These are phyloP conservation scores for Drosophila aff. DNA, from an alignment of 1,140 invertebrate genomes.

Conservation along the genomic window DNA sequence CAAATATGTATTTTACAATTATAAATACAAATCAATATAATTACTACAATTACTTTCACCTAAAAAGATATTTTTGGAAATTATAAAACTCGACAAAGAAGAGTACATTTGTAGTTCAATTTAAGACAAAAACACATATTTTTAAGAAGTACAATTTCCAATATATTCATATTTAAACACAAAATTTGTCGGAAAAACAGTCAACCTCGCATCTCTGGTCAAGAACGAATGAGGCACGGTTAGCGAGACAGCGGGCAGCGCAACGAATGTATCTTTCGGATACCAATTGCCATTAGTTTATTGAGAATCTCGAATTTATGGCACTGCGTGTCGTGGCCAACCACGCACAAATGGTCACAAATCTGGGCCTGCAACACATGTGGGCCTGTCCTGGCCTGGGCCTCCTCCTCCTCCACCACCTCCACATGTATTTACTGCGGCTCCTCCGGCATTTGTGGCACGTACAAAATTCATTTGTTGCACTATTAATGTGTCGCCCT, in stretches of 20 bases:
- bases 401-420: not conserved
- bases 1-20: not conserved
- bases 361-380: conserved; percentile 68
- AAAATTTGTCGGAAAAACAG: not conserved
- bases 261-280: conserved; percentile 71
- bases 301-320: conserved; percentile 80
- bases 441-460: conserved; percentile 73
- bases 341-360: conserved; percentile 80
- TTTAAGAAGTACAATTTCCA: no score
- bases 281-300: conserved; percentile 84
- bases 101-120: no score
- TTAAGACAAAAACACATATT: no score
- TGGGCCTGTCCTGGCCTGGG: conserved; percentile 22
- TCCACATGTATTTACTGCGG: conserved; percentile 1
- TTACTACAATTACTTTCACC: not conserved
- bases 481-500: conserved; percentile 72
- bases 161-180: not conserved
- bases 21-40: not conserved
- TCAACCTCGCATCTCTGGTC: not conserved
- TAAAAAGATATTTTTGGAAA: no score
- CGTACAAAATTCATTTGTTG: conserved; percentile 81
- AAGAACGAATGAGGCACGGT: not conserved
- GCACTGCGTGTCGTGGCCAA: conserved; percentile 70
- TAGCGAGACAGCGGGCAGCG: conserved; percentile 32
- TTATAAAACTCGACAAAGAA: no score